Conservation (phyloP, 1,140 invertebrate species). For the Drosophila quadrilineata region DNA sequence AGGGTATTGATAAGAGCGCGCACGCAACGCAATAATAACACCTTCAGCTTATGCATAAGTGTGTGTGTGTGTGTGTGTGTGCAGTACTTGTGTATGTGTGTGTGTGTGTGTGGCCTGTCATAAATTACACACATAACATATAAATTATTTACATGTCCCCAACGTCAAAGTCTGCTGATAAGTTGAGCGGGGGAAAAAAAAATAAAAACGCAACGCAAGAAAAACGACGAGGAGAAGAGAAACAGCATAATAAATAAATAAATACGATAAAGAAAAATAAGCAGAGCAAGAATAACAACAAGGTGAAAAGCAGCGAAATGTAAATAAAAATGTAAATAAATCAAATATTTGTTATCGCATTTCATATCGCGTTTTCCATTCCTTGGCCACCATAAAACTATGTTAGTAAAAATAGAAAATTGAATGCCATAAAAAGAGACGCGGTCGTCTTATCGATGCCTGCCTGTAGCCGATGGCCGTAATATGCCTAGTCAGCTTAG, state of each 20-base stretch:
- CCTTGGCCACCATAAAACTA: too few species aligned
- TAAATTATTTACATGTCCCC: conserved; percentile 79
- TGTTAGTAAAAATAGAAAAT: too few species aligned
- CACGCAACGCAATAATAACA: conserved; percentile 45
- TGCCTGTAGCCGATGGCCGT: too few species aligned
- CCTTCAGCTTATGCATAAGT: conserved; percentile 34
- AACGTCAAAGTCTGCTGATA: conserved; percentile 77
- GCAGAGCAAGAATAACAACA: background rate
- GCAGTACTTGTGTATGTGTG: conserved; percentile 1
- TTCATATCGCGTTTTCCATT: conserved; percentile 8
- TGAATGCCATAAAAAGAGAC: too few species aligned
- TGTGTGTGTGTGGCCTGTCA: conserved; percentile 50
- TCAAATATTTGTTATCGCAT: conserved; percentile 58
- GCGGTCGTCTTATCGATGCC: too few species aligned
- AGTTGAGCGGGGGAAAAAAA: conserved; percentile 22
- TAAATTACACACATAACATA: conserved; percentile 76
- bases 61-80: conserved; percentile 2
- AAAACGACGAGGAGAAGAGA: conserved; percentile 21
- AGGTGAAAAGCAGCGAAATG: conserved; percentile 21
- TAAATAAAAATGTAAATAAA: conserved; percentile 66
- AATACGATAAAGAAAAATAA: background rate
- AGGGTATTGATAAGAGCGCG: conserved; percentile 39
- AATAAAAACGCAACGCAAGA: conserved; percentile 20
- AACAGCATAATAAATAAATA: conserved; percentile 28
- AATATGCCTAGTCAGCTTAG: too few species aligned